phyloP scores from a whole-genome alignment of 2,113 vertebrate species.

The Syngnathus typhle region DNA sequence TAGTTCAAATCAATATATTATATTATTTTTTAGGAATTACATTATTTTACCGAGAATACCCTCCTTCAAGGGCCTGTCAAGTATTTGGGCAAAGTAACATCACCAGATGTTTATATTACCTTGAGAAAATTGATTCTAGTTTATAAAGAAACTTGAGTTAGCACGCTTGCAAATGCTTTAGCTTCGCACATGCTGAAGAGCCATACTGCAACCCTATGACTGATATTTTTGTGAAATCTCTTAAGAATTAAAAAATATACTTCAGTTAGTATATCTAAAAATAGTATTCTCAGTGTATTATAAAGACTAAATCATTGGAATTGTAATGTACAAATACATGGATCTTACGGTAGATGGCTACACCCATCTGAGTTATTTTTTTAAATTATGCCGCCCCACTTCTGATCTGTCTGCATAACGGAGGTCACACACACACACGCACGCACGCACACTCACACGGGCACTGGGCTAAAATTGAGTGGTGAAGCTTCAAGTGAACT shows the following conservation, averaged over 20 bases:
- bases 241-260: too few relatives aligned
- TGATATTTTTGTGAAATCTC: not conserved
- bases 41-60: too few relatives aligned
- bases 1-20: too few relatives aligned
- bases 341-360: not conserved
- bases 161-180: not conserved
- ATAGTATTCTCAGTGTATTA: not conserved
- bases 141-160: not conserved
- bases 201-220: not conserved
- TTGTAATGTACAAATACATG: not conserved
- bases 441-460: slow-evolving; percentile 6
- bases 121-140: not conserved
- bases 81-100: not conserved
- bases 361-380: not conserved
- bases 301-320: not conserved
- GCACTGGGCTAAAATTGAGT: slow-evolving; percentile 48
- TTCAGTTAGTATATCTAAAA: not conserved
- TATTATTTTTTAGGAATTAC: too few relatives aligned
- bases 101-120: not conserved
- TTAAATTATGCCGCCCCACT: slow-evolving; percentile 13
- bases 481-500: slow-evolving; percentile 37
- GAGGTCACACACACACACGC: slow-evolving; percentile 33
- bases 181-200: not conserved
- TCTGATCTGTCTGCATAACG: slow-evolving; percentile 27
- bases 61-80: too few relatives aligned